phyloP scores from a whole-genome alignment of 1,140 invertebrate species.

The Rhizoglyphus robini region DNA sequence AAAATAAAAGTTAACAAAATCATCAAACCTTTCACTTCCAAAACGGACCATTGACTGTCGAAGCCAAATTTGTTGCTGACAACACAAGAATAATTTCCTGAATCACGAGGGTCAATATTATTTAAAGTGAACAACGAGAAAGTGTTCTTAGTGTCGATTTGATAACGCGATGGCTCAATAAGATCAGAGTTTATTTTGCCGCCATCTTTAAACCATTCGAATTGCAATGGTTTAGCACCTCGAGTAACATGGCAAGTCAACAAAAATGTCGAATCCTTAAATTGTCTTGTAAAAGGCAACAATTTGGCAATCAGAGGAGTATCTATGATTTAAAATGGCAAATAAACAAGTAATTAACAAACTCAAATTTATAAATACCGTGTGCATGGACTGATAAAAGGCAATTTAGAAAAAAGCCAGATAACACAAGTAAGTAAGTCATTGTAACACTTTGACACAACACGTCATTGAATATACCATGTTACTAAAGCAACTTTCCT shows the following conservation, averaged over 20 bases:
- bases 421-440: background rate
- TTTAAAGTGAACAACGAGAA: background rate
- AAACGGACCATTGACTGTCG: background rate
- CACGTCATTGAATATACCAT: background rate
- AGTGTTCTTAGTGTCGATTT: background rate
- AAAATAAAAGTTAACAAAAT: background rate
- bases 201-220: constrained; percentile 8
- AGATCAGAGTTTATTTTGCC: background rate
- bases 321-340: background rate
- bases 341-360: background rate
- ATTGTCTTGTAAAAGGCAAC: background rate
- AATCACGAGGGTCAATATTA: background rate
- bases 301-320: background rate
- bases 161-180: background rate
- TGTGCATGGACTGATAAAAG: no score
- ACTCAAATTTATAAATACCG: no score
- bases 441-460: background rate
- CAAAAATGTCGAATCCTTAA: background rate
- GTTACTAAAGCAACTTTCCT: background rate
- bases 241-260: background rate
- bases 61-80: background rate
- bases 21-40: background rate
- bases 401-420: background rate
- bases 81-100: constrained; percentile 15
- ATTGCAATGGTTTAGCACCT: background rate